These are phyloP conservation scores for Sinosuthora webbiana DNA, from an alignment of 2,113 vertebrate genomes.

Conservation along the genomic window DNA sequence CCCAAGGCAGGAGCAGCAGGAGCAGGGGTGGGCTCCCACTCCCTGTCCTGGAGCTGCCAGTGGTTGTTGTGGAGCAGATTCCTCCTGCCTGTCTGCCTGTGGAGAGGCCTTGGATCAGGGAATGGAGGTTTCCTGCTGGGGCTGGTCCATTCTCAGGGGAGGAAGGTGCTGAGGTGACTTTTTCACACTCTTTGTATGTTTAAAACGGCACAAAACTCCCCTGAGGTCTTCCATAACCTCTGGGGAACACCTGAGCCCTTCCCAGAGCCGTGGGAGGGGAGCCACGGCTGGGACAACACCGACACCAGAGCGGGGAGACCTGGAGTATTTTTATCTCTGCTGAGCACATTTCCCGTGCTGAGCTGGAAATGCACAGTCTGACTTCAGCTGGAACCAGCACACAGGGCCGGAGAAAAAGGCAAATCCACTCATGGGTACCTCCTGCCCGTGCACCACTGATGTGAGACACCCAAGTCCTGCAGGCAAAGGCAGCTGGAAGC, in stretches of 20 bases:
- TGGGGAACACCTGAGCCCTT: not conserved
- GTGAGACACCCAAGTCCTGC: not conserved
- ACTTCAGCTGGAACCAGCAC: not conserved
- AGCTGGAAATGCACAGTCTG: not conserved
- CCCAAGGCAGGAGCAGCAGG: not conserved
- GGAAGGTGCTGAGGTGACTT: not conserved
- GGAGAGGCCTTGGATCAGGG: not conserved
- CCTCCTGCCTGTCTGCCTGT: not conserved
- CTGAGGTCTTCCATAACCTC: fast-evolving
- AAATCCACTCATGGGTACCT: not conserved
- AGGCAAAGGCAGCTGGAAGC: not conserved
- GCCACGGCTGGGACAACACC: not conserved
- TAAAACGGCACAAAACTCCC: not conserved
- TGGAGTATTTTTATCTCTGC: not conserved
- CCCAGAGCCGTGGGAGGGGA: not conserved
- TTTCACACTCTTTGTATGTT: fast-evolving
- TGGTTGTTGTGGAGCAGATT: fast-evolving
- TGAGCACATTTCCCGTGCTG: not conserved
- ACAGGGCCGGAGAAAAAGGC: not conserved
- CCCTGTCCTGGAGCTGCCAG: not conserved
- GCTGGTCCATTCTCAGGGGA: not conserved
- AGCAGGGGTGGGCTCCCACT: fast-evolving
- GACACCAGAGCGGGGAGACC: not conserved
- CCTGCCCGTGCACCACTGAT: not conserved
- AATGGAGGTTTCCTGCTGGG: not conserved